Base-by-base conservation (phyloP, 2,113 vertebrate genomes). In the Diadophis punctatus region DNA sequence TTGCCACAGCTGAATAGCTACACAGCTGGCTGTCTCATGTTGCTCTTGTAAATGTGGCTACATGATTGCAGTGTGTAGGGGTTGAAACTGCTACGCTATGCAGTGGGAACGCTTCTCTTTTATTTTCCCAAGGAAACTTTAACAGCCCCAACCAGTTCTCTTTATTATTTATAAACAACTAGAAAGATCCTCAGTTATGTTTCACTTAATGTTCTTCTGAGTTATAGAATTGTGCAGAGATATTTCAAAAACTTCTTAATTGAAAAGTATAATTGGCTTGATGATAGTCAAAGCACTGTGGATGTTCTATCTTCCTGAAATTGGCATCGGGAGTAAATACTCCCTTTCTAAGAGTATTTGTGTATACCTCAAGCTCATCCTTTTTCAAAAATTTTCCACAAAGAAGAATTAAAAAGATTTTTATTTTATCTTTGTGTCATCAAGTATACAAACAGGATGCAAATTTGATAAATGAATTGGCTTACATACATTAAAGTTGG, bases 51-150 rank as follows among this genome's bases (percentile, higher is more conserved):
- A 85, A 58, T 51, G 53, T 34, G 34, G 74, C 46, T 56, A 89
- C 52, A 85, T 84, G 34, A 89, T 58, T 90, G 74, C 43, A 92
- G 53, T 92, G 86, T 88, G 89, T 92, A 92, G 68, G 12, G 68
- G 12, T 58, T 90, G 88, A 86, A 90, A 39, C 74, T 86, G 30
- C 80, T 92, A 18, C n/a, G 60, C 43, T 86, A 1, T 80, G 58
- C 18, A n/a, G 74, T 90, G 68, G 68, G 91, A 92, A 92, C 53
- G 20, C 53, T 90, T 43, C 16, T 90, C 52, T 86, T 92, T 86
- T 60, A 48, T 86, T 90, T 90, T 90, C 92, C 53, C 92, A 92
- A 88, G 88, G 74, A 92, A 80, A 90, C 85, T 86, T 60, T 23
- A 51, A 46, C 46, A 39, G 39, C 6, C 84, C 30, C 84, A 43